Evolutionary conservation across 2,888 invertebrate genomes (phyloP).

Genomic region (Tetrapedia diversipes): DNA sequence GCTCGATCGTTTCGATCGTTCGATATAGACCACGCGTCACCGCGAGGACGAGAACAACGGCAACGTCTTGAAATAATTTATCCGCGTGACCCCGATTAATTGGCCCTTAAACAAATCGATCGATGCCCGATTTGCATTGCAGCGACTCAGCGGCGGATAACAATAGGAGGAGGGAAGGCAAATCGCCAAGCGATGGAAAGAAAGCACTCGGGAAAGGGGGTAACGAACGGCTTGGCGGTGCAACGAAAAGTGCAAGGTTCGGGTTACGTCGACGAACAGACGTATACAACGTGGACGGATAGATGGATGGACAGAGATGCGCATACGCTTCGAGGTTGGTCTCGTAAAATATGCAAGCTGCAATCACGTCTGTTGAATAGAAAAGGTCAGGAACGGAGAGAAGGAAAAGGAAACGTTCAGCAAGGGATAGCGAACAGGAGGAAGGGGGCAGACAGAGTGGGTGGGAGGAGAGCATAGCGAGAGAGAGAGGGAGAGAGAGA

Average conservation of each 20-base stretch:
- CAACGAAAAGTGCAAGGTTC: slow-evolving; percentile 55
- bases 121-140: not conserved
- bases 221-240: slow-evolving; percentile 20
- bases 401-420: slow-evolving; percentile 22
- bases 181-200: not conserved
- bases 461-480: not conserved
- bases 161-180: no score
- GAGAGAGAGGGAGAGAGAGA: slow-evolving; percentile 1
- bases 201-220: not conserved
- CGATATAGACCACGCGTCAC: not conserved
- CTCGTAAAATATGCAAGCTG: slow-evolving; percentile 78
- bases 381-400: slow-evolving; percentile 49
- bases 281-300: slow-evolving; percentile 7
- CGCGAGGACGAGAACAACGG: no score
- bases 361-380: slow-evolving; percentile 78
- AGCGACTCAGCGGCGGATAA: no score
- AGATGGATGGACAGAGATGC: slow-evolving; percentile 33
- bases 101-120: not conserved
- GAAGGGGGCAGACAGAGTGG: slow-evolving; percentile 16
- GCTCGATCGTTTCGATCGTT: not conserved
- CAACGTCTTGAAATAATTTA: not conserved
- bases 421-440: slow-evolving; percentile 1
- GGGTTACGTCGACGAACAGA: slow-evolving; percentile 28
- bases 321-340: slow-evolving; percentile 58
- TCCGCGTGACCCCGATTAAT: not conserved